Conservation (phyloP, 2,113 vertebrate species). For the Acanthochromis polyacanthus region DNA sequence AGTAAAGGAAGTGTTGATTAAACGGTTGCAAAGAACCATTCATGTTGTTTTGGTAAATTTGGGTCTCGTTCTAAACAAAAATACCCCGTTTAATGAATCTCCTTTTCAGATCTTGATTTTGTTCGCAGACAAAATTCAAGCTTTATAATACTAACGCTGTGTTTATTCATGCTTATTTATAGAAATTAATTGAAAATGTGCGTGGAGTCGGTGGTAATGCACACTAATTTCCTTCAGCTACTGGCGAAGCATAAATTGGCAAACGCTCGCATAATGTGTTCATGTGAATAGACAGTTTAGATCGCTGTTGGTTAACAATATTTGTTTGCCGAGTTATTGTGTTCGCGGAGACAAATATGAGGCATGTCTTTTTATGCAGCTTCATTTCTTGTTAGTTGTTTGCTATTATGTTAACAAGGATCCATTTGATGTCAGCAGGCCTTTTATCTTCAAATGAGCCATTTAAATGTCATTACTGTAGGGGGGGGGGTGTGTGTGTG, state of each 20-base stretch:
- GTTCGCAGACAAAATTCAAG: conserved; percentile 70
- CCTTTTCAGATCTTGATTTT: conserved; percentile 77
- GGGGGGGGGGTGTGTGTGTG: conserved; percentile 30
- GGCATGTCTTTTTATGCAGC: conserved; percentile 67
- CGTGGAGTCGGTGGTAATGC: conserved; percentile 54
- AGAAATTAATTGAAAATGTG: conserved; percentile 72
- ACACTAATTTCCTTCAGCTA: conserved; percentile 65
- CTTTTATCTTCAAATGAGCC: conserved; percentile 82
- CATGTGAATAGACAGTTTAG: conserved; percentile 71
- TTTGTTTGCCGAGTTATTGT: conserved; percentile 73
- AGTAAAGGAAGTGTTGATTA: conserved; percentile 23
- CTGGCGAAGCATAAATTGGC: conserved; percentile 65
- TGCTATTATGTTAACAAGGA: conserved; percentile 77
- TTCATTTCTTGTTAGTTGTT: conserved; percentile 76
- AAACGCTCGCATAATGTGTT: conserved; percentile 60
- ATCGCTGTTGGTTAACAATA: conserved; percentile 69
- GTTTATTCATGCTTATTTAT: conserved; percentile 67
- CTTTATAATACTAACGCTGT: conserved; percentile 34
- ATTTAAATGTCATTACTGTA: conserved; percentile 81
- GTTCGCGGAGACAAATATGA: conserved; percentile 64
- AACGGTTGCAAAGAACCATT: conserved; percentile 21
- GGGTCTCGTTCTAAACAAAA: conserved; percentile 20
- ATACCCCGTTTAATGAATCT: conserved; percentile 69
- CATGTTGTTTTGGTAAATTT: conserved; percentile 17
- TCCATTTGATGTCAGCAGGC: conserved; percentile 75